Conservation (phyloP, 1,140 invertebrate genomes). For the Drosophila equinoxialis region DNA sequence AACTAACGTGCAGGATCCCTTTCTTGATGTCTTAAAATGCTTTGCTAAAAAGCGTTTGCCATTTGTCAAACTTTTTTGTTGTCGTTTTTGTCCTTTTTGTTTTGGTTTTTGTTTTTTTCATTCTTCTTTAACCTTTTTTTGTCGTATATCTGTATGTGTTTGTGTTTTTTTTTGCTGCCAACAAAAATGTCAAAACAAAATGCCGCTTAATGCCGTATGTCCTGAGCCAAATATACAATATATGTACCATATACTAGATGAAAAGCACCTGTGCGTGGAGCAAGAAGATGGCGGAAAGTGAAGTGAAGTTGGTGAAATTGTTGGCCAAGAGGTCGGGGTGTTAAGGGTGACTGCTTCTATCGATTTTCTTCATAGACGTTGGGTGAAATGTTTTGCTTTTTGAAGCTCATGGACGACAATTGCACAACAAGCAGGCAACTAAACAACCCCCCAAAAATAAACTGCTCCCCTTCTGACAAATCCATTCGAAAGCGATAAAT, state of each 20-base stretch:
- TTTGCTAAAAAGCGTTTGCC: conserved; percentile 23
- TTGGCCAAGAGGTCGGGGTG: background rate
- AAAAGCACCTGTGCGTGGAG: conserved; percentile 42
- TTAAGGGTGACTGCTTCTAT: conserved; percentile 35
- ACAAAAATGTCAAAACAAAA: conserved; percentile 72
- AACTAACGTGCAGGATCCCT: background rate
- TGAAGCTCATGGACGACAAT: conserved; percentile 62
- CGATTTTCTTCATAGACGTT: conserved; percentile 69
- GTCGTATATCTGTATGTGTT: too few relatives aligned
- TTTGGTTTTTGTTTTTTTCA: conserved; percentile 19
- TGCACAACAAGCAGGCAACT: conserved; percentile 53
- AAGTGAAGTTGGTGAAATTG: conserved; percentile 29
- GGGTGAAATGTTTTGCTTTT: conserved; percentile 57
- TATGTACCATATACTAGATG: conserved; percentile 4
- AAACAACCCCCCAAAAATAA: conserved; percentile 20
- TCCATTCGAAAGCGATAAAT: conserved; percentile 76
- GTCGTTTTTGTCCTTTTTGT: conserved; percentile 57
- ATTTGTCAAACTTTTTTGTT: conserved; percentile 33
- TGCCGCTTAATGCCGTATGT: conserved; percentile 74
- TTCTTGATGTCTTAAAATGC: conserved; percentile 33
- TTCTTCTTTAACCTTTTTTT: conserved; percentile 30
- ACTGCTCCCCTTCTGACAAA: conserved; percentile 43
- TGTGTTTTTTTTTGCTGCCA: conserved; percentile 26
- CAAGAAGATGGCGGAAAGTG: conserved; percentile 5
- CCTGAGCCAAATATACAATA: conserved; percentile 38